Conservation (phyloP, 2,888 invertebrate genomes). For the Drosophila hamatofila region DNA sequence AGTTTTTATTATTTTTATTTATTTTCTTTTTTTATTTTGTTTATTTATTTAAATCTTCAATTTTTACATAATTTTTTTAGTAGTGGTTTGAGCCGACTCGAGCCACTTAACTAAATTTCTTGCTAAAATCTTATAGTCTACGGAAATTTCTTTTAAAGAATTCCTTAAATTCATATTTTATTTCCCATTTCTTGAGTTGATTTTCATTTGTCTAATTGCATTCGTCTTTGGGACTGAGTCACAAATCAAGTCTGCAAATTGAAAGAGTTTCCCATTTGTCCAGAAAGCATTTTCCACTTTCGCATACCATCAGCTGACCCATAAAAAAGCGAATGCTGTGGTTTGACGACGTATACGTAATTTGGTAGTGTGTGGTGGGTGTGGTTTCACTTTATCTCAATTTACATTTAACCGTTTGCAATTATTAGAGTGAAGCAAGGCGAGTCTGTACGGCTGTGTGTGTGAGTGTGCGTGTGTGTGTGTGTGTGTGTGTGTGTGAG, state of each 20-base stretch:
- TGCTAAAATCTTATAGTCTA: no score
- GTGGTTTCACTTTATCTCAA: constrained; percentile 63
- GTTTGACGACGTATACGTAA: constrained; percentile 9
- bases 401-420: constrained; percentile 70
- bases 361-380: constrained; percentile 17
- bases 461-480: background rate
- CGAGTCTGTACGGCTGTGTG: background rate
- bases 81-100: no score
- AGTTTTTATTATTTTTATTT: no score
- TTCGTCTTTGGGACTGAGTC: background rate
- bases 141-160: no score
- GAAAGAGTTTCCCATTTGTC: background rate
- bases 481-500: background rate
- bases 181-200: background rate
- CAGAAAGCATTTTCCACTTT: constrained; percentile 4
- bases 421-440: constrained; percentile 57
- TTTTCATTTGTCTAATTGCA: background rate
- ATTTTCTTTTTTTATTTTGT: no score
- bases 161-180: background rate
- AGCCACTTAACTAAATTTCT: no score
- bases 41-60: no score
- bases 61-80: no score
- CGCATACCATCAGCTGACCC: constrained; percentile 36
- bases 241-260: background rate
- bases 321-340: constrained; percentile 22